Base-by-base conservation (phyloP, 1,140 invertebrate species). In the Cyclina sinensis region DNA sequence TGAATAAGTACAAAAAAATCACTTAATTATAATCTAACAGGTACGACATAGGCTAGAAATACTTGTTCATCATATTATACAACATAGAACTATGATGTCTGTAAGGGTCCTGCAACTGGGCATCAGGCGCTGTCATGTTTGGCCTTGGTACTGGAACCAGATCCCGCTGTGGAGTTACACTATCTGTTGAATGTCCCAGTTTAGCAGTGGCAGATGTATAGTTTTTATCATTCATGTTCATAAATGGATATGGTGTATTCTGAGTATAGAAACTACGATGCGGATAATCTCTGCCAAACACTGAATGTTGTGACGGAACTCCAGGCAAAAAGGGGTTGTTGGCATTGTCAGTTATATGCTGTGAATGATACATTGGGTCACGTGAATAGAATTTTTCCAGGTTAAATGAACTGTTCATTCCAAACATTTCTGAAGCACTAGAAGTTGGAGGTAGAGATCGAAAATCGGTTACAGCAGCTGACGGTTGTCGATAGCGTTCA, bases 61-160 rank as follows among this genome's bases (percentile, higher is more conserved):
- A 94, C 85, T 93, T 91, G 70, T 94, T 94, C 93, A 95, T 94
- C 90, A 94, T 94, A 88, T 95, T 95, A 78, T 95, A 95, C 18
- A 95, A 81, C 91, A 95, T 92, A 16, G 93, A 82, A 80, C 85
- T 87, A 76, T 88, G 92, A 83, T 92, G 92, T 57, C 95, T 89
- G 79, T 95, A 95, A 2, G 95, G 93, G 54, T 95, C 95, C 80
- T 93, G 94, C 76, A 94, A 91, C 79, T 94, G 93, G 9, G 90
- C 81, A 48, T 90, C 89, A 14, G 91, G 86, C n/a, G 90, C 88
- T 9, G 90, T 84, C 57, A 90, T 90, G 16, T 88, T 91, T 35
- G 92, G 91, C 46, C 94, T 81, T 39, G 91, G 91, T 65, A 94
- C 93, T 57, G 93, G 90, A 59, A 94, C 92, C 76, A 93, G 70